Evolutionary conservation across 1,140 invertebrate species (phyloP).

Genomic region (Drosophila bocqueti): DNA sequence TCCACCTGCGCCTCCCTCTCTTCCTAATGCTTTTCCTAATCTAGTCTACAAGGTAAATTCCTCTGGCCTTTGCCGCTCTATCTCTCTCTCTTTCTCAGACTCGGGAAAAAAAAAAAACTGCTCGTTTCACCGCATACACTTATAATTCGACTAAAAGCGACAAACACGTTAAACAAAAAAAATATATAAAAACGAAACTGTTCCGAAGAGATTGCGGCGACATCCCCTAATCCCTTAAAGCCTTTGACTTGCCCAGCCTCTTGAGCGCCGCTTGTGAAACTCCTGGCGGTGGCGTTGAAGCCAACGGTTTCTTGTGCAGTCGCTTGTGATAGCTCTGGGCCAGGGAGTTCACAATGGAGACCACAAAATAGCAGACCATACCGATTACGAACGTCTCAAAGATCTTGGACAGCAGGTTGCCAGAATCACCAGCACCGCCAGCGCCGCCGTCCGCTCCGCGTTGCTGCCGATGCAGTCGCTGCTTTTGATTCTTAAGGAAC

Average conservation of each 20-base stretch:
- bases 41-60: slow-evolving; percentile 58
- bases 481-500: slow-evolving; percentile 95
- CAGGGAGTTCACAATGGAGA: slow-evolving; percentile 98
- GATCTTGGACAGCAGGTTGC: slow-evolving; percentile 91
- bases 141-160: slow-evolving; percentile 55
- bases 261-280: slow-evolving; percentile 7
- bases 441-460: slow-evolving; percentile 53
- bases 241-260: slow-evolving; percentile 50
- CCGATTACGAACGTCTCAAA: slow-evolving; percentile 96
- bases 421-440: slow-evolving; percentile 85
- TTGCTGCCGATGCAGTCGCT: slow-evolving; percentile 90
- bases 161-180: slow-evolving; percentile 38
- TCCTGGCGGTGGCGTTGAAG: neutral
- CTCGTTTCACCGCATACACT: slow-evolving; percentile 19
- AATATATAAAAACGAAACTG: slow-evolving; percentile 11
- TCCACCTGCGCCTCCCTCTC: neutral
- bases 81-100: slow-evolving; percentile 13
- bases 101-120: slow-evolving; percentile 33
- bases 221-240: slow-evolving; percentile 57
- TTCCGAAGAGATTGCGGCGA: slow-evolving; percentile 14
- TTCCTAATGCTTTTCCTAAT: slow-evolving; percentile 40
- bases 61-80: neutral
- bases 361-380: slow-evolving; percentile 97
- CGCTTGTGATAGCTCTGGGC: slow-evolving; percentile 97
- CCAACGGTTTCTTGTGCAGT: slow-evolving; percentile 86